phyloP scores from a whole-genome alignment of 92 coral and sea anemone species.

The Zoanthus gigantus region DNA sequence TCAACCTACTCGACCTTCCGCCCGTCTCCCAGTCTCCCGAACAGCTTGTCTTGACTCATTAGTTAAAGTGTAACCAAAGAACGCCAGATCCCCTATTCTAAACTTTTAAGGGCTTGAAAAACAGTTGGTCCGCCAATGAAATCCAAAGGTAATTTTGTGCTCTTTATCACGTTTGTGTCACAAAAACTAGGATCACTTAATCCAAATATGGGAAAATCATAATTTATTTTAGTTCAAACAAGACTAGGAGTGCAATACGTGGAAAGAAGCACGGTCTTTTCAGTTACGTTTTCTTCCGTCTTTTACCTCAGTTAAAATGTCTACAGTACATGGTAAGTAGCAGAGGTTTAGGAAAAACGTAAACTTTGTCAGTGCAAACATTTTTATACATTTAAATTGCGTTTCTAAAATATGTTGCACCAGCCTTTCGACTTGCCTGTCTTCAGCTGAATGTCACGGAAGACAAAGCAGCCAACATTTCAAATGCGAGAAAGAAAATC shows the following conservation, averaged over 20 bases:
- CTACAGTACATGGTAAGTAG: not conserved
- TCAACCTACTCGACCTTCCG: no score
- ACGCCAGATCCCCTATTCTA: no score
- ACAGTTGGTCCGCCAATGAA: not conserved
- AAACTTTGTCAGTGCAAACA: not conserved
- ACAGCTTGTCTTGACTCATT: no score
- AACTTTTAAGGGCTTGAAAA: not conserved
- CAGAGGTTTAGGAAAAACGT: no score
- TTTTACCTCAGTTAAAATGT: not conserved
- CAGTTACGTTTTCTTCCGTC: not conserved
- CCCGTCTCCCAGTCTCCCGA: no score
- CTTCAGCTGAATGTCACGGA: slow-evolving; percentile 92
- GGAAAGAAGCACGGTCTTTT: not conserved
- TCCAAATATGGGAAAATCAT: not conserved
- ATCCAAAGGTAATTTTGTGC: not conserved
- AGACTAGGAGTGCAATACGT: not conserved
- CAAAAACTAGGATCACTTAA: not conserved
- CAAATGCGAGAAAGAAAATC: slow-evolving; percentile 77
- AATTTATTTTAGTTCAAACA: not conserved
- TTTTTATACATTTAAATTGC: not conserved
- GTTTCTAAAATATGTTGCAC: not conserved
- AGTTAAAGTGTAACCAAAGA: no score
- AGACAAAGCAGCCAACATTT: slow-evolving; percentile 85
- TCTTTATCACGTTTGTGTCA: not conserved
- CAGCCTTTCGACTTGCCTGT: slow-evolving; percentile 88